Evolutionary conservation across 1,140 invertebrate genomes (phyloP), one percentile per base, ranked within the genome.

Genomic region (Sitobion miscanthi): DNA sequence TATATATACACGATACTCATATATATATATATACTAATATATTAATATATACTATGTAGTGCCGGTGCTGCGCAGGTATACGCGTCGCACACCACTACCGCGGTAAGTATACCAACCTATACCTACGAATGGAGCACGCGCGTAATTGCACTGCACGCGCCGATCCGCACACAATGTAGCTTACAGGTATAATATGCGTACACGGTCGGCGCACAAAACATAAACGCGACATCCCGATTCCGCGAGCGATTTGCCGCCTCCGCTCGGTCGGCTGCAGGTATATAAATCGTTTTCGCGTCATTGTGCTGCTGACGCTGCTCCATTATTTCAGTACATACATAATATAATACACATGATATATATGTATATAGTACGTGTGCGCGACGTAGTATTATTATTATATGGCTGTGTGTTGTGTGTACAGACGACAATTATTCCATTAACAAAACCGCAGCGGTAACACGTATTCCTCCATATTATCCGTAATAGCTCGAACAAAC

Each of bases 391-490:
- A 42, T 49, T 49, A 49, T 49, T 11, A 49, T 49, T 49, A 25
- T 62, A 30, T 62, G 20, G 62, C 4, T 47, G 62, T 77, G 30
- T 6, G 62, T 57, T 5, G 14, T 77, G 30, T 54, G 52, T 35
- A 69, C 30, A 77, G 17, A n/a, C 62, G 62, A 20, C 62, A 77
- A 77, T 77, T 77, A 77, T n/a, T 77, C 62, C 17, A 77, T 77
- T 77, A 77, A 77, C n/a, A 77, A 77, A 35, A 77, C 62, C n/a
- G 62, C 62, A n/a, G 30, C 62, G n/a, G 62, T 77, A 77, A 77
- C 62, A 77, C 62, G 62, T 77, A 77, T 77, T 77, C 62, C 14
- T 77, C 62, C n/a, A 77, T n/a, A 77, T 77, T n/a, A 77, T 77
- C 62, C 30, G 30, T n/a, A n/a, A 77, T 77, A 77, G n/a, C 14